These are phyloP conservation scores for Cancer borealis DNA, from an alignment of 2,888 invertebrate genomes.

Conservation along the genomic window DNA sequence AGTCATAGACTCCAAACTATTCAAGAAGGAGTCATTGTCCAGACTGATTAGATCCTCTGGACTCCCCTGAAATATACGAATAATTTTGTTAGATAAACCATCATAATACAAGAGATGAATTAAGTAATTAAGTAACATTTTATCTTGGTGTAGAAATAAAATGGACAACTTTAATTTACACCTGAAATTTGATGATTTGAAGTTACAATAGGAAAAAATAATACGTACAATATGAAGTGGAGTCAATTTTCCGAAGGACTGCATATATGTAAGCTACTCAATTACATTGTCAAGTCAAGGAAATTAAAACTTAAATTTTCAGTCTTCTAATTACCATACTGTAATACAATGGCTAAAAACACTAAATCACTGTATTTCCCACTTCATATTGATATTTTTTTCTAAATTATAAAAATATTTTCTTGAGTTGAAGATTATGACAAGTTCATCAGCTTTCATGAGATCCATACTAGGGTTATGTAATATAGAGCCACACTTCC, in stretches of 20 bases:
- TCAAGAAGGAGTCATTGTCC: constrained; percentile 95
- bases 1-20: constrained; percentile 95
- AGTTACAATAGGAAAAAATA: neutral
- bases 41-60: constrained; percentile 91
- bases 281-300: neutral
- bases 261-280: neutral
- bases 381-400: neutral
- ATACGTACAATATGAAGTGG: neutral
- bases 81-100: neutral
- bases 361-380: constrained; percentile 16
- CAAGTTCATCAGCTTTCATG: too few relatives aligned
- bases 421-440: neutral
- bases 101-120: neutral
- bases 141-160: neutral
- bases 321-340: constrained; percentile 11
- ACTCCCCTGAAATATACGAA: constrained; percentile 69
- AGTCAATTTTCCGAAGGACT: neutral
- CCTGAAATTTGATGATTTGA: neutral
- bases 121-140: neutral
- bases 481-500: too few relatives aligned
- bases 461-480: too few relatives aligned
- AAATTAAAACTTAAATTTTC: neutral
- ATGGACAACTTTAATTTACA: neutral
- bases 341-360: neutral
- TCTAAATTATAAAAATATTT: neutral